Conservation (phyloP, 2,113 vertebrate genomes). For the Casuarius casuarius region DNA sequence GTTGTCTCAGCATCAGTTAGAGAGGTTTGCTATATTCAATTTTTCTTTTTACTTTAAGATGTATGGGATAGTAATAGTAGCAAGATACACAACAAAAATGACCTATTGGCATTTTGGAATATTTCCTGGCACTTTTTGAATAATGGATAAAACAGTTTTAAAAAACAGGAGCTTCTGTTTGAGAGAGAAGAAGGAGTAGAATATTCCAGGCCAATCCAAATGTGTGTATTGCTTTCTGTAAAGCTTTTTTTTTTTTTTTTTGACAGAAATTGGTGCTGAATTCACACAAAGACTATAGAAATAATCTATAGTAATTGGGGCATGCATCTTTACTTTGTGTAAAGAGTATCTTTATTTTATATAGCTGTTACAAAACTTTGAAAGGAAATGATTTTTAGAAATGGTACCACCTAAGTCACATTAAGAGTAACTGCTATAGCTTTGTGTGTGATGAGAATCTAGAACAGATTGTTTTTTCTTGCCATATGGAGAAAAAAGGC, state of each 20-base stretch:
- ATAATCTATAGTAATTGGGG: not conserved
- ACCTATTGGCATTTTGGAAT: not conserved
- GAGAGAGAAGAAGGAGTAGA: not conserved
- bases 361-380: not conserved
- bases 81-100: not conserved
- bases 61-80: not conserved
- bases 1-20: not conserved
- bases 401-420: not conserved
- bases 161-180: not conserved
- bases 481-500: not conserved
- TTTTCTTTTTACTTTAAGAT: not conserved
- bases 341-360: not conserved
- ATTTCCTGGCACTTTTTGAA: not conserved
- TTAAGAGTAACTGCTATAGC: not conserved
- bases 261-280: not conserved
- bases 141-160: not conserved
- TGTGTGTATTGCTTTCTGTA: not conserved
- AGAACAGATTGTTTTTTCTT: not conserved
- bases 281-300: not conserved
- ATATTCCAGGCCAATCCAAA: not conserved
- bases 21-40: not conserved
- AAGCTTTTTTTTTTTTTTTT: not conserved
- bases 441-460: not conserved
- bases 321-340: not conserved
- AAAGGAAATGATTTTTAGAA: not conserved